Conservation (phyloP, 1,140 invertebrate species). For the Antheraea mylitta region DNA sequence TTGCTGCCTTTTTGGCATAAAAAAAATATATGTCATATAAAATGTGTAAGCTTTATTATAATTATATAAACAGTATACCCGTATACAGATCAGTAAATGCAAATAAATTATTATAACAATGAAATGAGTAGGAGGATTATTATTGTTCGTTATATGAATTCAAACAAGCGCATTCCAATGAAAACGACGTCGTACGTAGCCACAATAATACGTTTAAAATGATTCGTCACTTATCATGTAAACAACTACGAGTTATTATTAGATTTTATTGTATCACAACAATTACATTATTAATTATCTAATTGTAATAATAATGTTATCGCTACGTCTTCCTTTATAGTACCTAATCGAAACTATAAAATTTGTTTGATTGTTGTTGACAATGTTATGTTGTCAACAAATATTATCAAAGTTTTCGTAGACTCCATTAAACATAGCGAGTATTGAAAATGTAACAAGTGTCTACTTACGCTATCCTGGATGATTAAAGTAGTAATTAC, state of each 20-base stretch:
- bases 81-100: neutral
- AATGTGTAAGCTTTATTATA: neutral
- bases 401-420: neutral
- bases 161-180: neutral
- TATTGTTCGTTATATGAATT: neutral
- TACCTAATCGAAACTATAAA: neutral
- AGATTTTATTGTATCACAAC: constrained; percentile 12
- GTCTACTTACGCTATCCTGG: no score
- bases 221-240: constrained; percentile 8
- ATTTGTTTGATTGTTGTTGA: neutral
- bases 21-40: neutral
- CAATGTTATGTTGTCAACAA: neutral
- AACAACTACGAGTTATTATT: constrained; percentile 8
- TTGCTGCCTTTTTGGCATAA: no score
- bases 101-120: neutral
- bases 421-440: no score
- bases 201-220: neutral
- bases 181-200: neutral
- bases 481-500: no score
- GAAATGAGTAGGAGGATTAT: neutral
- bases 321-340: neutral
- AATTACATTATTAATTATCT: constrained; percentile 9
- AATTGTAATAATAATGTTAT: constrained; percentile 6
- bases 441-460: no score
- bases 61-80: neutral